phyloP scores from a whole-genome alignment of 1,140 invertebrate species.

The Cherax destructor region DNA sequence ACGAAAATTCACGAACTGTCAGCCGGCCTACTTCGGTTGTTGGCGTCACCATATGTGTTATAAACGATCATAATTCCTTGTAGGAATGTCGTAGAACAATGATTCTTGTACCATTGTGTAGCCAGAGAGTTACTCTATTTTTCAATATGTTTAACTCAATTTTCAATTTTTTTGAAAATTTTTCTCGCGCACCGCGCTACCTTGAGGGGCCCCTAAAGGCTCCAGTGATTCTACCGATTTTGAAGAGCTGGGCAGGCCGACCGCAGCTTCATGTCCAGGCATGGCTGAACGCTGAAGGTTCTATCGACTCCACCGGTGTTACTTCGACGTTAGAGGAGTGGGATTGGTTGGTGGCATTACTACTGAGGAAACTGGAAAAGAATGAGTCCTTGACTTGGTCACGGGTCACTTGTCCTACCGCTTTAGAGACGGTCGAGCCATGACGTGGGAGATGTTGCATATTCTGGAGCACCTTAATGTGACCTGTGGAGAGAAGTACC shows the following conservation, averaged over 20 bases:
- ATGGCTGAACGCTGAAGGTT: not conserved
- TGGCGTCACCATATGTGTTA: too few relatives aligned
- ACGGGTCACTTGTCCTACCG: slow-evolving; percentile 34
- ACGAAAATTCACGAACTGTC: too few relatives aligned
- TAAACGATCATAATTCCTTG: too few relatives aligned
- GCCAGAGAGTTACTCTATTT: too few relatives aligned
- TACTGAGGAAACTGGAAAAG: not conserved
- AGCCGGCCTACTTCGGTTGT: too few relatives aligned
- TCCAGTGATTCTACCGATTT: not conserved
- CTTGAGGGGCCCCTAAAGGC: too few relatives aligned
- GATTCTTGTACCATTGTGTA: too few relatives aligned
- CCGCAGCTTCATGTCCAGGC: not conserved
- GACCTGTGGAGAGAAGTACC: slow-evolving; percentile 29
- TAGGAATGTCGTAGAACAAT: too few relatives aligned
- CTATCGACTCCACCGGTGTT: not conserved
- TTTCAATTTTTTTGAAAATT: too few relatives aligned
- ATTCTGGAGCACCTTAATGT: slow-evolving; percentile 42
- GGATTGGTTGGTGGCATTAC: not conserved
- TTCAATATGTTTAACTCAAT: too few relatives aligned
- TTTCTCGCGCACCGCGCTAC: too few relatives aligned
- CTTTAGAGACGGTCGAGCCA: slow-evolving; percentile 48
- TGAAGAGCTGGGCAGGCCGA: too few relatives aligned
- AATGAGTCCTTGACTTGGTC: not conserved
- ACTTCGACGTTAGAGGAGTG: not conserved
- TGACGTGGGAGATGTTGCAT: slow-evolving; percentile 18